phyloP scores from a whole-genome alignment of 2,888 invertebrate species.

The Rhaphigaster nebulosa region DNA sequence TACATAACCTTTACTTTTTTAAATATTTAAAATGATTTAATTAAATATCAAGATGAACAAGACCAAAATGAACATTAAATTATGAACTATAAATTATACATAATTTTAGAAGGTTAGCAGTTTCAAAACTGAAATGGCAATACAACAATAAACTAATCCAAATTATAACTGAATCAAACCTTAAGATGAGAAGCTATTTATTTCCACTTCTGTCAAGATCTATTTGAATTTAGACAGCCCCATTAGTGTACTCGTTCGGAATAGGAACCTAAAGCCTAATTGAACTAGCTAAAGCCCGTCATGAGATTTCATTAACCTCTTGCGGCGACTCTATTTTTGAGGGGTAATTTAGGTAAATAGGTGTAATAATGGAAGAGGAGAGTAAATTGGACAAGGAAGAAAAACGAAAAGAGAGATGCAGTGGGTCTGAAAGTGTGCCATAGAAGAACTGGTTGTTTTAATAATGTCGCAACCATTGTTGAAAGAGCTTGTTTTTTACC shows the following conservation, averaged over 20 bases:
- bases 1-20: too few relatives aligned
- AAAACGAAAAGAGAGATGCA: background rate
- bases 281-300: background rate
- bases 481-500: constrained; percentile 13
- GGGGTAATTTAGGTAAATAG: constrained; percentile 5
- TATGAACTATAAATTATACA: too few relatives aligned
- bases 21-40: too few relatives aligned
- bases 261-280: background rate
- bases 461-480: constrained; percentile 16
- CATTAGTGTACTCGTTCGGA: background rate
- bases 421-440: background rate
- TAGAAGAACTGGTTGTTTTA: constrained; percentile 35
- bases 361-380: background rate
- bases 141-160: background rate
- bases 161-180: background rate
- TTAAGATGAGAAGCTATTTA: background rate
- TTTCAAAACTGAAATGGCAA: too few relatives aligned
- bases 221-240: background rate
- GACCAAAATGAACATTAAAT: too few relatives aligned
- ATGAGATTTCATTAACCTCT: constrained; percentile 10
- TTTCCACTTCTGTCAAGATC: background rate
- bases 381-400: background rate
- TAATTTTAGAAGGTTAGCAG: too few relatives aligned
- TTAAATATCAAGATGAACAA: too few relatives aligned
- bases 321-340: background rate